These are phyloP conservation scores for Drosophila nigromelanica DNA, from an alignment of 1,140 invertebrate genomes.

Conservation along the genomic window DNA sequence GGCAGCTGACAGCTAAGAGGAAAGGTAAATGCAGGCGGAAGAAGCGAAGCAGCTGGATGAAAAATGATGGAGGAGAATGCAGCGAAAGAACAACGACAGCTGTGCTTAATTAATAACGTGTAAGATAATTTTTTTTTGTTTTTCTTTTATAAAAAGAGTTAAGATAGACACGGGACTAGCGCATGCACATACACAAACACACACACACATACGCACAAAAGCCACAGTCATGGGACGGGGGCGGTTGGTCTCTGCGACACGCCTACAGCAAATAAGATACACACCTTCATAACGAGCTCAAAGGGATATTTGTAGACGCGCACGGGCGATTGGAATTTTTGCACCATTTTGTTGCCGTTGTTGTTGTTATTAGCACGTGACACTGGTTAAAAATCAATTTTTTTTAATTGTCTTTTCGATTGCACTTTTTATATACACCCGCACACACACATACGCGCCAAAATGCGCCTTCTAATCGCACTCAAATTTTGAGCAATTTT, in stretches of 20 bases:
- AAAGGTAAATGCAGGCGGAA: slow-evolving; percentile 26
- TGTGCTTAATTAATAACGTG: slow-evolving; percentile 27
- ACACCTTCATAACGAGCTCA: slow-evolving; percentile 97
- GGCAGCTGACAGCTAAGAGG: slow-evolving; percentile 24
- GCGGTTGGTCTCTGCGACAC: slow-evolving; percentile 23
- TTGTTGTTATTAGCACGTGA: slow-evolving; percentile 36
- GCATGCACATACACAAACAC: slow-evolving; percentile 34
- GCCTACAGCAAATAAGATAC: slow-evolving; percentile 84
- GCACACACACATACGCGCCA: slow-evolving; percentile 22
- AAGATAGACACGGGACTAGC: slow-evolving; percentile 31
- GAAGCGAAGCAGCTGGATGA: slow-evolving; percentile 24
- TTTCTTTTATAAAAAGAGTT: slow-evolving; percentile 19
- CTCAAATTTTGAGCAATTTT: slow-evolving; percentile 32
- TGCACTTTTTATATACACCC: slow-evolving; percentile 42
- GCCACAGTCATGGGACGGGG: slow-evolving; percentile 6
- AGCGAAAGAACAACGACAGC: slow-evolving; percentile 21
- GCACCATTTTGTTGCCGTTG: slow-evolving; percentile 90
- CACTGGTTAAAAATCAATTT: slow-evolving; percentile 67
- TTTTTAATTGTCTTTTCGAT: slow-evolving; percentile 32
- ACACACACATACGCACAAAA: slow-evolving; percentile 5
- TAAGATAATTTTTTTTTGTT: slow-evolving; percentile 2
- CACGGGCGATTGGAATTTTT: slow-evolving; percentile 97
- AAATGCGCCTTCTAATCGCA: slow-evolving; percentile 25
- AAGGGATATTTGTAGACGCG: slow-evolving; percentile 98
- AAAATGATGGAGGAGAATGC: slow-evolving; percentile 18